phyloP scores from a whole-genome alignment of 2,797 vertebrate species.

The Spheniscus humboldti region DNA sequence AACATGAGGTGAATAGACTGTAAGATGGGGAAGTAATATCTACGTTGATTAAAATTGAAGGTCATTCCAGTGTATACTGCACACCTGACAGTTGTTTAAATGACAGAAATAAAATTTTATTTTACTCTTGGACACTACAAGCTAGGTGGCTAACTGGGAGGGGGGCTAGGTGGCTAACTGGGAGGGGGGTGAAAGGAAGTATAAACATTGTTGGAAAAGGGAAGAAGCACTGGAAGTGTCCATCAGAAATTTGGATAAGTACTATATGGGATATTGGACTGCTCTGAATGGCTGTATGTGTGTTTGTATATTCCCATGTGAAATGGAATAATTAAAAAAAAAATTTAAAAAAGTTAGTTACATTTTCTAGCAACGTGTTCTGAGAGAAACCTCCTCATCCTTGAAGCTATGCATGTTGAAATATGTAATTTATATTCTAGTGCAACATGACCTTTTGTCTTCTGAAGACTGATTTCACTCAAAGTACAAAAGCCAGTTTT shows the following conservation, averaged over 20 bases:
- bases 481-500: neutral
- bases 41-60: neutral
- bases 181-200: neutral
- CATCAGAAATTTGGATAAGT: neutral
- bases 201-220: neutral
- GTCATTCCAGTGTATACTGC: neutral
- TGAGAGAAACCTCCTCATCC: neutral
- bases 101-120: neutral
- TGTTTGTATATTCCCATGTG: neutral
- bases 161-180: neutral
- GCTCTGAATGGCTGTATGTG: neutral
- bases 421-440: neutral
- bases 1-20: neutral
- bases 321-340: neutral
- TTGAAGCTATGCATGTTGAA: neutral
- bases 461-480: neutral
- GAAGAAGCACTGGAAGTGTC: neutral
- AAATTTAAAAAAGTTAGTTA: neutral
- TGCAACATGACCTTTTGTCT: neutral
- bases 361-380: neutral
- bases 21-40: neutral
- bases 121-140: neutral
- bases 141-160: neutral
- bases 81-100: neutral
- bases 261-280: neutral